These are phyloP conservation scores for Acleris sparsana DNA, from an alignment of 2,888 invertebrate genomes.

Conservation along the genomic window DNA sequence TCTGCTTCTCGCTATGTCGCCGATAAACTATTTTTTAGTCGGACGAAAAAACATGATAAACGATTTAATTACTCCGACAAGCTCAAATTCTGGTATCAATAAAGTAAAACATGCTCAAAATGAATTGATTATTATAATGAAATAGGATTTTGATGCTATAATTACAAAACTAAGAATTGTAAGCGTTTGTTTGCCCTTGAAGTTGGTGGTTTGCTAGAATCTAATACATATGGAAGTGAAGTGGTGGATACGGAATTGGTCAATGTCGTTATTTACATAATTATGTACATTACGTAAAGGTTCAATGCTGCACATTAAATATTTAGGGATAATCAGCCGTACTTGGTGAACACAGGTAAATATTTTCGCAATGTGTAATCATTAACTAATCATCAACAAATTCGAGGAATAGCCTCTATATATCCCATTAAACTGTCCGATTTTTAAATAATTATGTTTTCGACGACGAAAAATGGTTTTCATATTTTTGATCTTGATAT, in stretches of 20 bases:
- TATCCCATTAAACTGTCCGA: too few relatives aligned
- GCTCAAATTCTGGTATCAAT: slow-evolving; percentile 8
- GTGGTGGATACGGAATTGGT: slow-evolving; percentile 5
- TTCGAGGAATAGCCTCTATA: too few relatives aligned
- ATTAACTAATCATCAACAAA: too few relatives aligned
- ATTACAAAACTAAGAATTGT: neutral
- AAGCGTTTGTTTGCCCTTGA: slow-evolving; percentile 20
- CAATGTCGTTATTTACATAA: slow-evolving; percentile 12
- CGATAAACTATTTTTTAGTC: slow-evolving; percentile 1
- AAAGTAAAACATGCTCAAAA: slow-evolving; percentile 20
- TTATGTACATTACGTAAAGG: slow-evolving; percentile 3
- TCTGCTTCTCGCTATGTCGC: neutral
- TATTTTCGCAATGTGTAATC: too few relatives aligned
- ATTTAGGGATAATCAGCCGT: neutral
- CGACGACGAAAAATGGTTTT: too few relatives aligned
- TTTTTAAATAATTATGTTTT: too few relatives aligned
- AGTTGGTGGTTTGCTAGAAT: neutral
- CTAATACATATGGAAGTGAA: slow-evolving; percentile 4
- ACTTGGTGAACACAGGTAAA: too few relatives aligned
- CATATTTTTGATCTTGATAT: too few relatives aligned
- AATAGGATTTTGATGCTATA: slow-evolving; percentile 4
- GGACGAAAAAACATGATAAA: slow-evolving; percentile 16
- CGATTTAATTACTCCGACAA: slow-evolving; percentile 27
- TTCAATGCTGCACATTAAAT: slow-evolving; percentile 1
- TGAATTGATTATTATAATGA: slow-evolving; percentile 26